These are phyloP conservation scores for Notodonta ziczac DNA, from an alignment of 2,888 invertebrate genomes.

Conservation along the genomic window DNA sequence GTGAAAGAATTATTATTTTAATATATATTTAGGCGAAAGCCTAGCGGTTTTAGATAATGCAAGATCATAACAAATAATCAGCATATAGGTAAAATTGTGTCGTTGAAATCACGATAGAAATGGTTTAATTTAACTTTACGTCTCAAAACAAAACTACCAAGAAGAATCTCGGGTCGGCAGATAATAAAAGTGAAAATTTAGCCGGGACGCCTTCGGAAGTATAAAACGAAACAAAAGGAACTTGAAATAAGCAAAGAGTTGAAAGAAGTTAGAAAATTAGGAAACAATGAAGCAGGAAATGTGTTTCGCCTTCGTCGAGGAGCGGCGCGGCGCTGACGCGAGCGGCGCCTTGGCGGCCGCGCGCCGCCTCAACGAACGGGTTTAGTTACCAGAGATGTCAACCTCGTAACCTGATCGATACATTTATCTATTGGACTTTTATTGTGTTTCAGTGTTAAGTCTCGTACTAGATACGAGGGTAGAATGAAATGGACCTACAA, in stretches of 20 bases:
- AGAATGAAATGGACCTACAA: no score
- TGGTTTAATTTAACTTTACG: slow-evolving; percentile 41
- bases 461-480: no score
- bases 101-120: slow-evolving; percentile 15
- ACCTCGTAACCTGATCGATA: slow-evolving; percentile 37
- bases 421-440: slow-evolving; percentile 30
- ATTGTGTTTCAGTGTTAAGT: no score
- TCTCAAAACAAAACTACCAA: slow-evolving; percentile 26
- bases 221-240: slow-evolving; percentile 70
- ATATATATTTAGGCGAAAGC: no score
- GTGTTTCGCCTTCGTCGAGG: slow-evolving; percentile 57
- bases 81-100: not conserved
- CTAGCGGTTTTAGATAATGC: not conserved
- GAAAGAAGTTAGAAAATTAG: slow-evolving; percentile 74
- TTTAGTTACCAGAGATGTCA: slow-evolving; percentile 24
- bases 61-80: not conserved
- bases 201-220: slow-evolving; percentile 69
- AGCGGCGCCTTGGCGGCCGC: slow-evolving; percentile 21
- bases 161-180: slow-evolving; percentile 46
- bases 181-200: slow-evolving; percentile 75
- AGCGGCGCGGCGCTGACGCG: slow-evolving; percentile 52
- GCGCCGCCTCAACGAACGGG: slow-evolving; percentile 34
- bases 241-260: slow-evolving; percentile 52
- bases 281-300: slow-evolving; percentile 76
- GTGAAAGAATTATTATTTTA: no score